phyloP scores from a whole-genome alignment of 92 coral and sea anemone genomes.

The Bergia puertoricense region DNA sequence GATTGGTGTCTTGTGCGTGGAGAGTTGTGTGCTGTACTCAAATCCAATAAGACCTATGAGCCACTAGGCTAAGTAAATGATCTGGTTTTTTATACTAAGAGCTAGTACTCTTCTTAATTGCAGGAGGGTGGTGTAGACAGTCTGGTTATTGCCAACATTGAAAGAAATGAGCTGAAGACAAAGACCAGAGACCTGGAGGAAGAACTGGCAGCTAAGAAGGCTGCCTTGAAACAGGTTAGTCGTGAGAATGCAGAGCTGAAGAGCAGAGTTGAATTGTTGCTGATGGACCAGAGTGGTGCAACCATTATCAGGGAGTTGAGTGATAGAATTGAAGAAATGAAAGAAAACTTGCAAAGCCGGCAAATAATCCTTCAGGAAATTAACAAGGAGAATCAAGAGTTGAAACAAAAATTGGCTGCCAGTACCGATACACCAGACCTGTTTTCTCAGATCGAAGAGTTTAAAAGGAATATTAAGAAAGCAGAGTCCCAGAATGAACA shows the following conservation, averaged over 20 bases:
- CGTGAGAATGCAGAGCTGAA: conserved; percentile 96
- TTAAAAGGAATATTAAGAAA: conserved; percentile 67
- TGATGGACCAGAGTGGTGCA: conserved; percentile 81
- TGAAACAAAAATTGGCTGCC: conserved; percentile 70
- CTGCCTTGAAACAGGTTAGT: conserved; percentile 94
- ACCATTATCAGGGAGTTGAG: conserved; percentile 77
- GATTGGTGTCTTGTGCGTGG: too few species aligned
- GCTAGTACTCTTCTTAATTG: conserved; percentile 1
- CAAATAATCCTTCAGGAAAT: conserved; percentile 83
- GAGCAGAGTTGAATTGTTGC: conserved; percentile 73
- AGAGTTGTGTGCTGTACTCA: too few species aligned
- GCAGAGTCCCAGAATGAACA: conserved; percentile 63
- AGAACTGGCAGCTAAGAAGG: conserved; percentile 90
- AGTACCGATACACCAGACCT: conserved; percentile 49
- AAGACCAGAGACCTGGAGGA: conserved; percentile 93
- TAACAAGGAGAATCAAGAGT: conserved; percentile 84
- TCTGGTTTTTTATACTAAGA: not conserved
- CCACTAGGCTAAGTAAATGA: too few species aligned
- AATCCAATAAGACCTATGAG: too few species aligned
- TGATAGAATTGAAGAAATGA: conserved; percentile 72
- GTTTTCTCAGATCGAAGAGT: conserved; percentile 65
- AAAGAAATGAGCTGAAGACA: conserved; percentile 85
- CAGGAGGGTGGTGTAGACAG: conserved; percentile 98
- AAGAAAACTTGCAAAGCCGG: conserved; percentile 70
- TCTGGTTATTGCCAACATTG: conserved; percentile 89